Conservation (phyloP, 2,888 invertebrate genomes). For the Melieria picta region DNA sequence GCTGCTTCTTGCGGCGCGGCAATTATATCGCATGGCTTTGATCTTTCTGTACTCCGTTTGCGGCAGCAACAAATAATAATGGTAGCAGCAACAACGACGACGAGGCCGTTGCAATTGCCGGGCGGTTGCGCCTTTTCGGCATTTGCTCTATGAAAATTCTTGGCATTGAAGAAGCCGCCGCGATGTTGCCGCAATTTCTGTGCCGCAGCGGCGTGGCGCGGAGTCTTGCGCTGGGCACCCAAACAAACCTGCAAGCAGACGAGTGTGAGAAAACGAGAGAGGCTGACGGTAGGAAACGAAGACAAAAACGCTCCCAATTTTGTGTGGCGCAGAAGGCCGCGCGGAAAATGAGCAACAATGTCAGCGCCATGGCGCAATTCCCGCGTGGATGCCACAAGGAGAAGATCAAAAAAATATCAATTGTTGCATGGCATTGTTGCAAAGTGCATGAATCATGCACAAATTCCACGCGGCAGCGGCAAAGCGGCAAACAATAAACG, state of each 20-base stretch:
- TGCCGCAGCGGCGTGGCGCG: slow-evolving; percentile 30
- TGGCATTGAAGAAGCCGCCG: neutral
- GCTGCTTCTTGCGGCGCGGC: slow-evolving; percentile 33
- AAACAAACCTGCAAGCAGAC: neutral
- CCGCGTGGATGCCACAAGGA: slow-evolving; percentile 14
- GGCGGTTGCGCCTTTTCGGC: slow-evolving; percentile 9
- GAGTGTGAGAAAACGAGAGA: neutral
- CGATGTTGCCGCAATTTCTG: neutral
- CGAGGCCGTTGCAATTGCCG: slow-evolving; percentile 1
- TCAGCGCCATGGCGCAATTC: slow-evolving; percentile 14
- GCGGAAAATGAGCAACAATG: slow-evolving; percentile 15
- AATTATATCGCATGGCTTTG: slow-evolving; percentile 49
- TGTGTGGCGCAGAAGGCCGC: slow-evolving; percentile 18
- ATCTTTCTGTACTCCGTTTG: slow-evolving; percentile 37
- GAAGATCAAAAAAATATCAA: slow-evolving; percentile 4
- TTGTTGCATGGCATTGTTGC: slow-evolving; percentile 3
- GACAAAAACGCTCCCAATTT: slow-evolving; percentile 32
- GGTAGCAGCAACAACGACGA: slow-evolving; percentile 7
- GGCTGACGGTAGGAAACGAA: neutral
- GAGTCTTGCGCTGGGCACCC: slow-evolving; percentile 20
- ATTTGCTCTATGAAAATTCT: slow-evolving; percentile 9
- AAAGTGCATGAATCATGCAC: slow-evolving; percentile 31
- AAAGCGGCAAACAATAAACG: no score
- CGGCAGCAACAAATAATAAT: slow-evolving; percentile 26
- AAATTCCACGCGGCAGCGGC: neutral